Evolutionary conservation across 2,888 invertebrate genomes (phyloP), one percentile per base, ranked within the genome.

Genomic region (Stenichneumon culpator): DNA sequence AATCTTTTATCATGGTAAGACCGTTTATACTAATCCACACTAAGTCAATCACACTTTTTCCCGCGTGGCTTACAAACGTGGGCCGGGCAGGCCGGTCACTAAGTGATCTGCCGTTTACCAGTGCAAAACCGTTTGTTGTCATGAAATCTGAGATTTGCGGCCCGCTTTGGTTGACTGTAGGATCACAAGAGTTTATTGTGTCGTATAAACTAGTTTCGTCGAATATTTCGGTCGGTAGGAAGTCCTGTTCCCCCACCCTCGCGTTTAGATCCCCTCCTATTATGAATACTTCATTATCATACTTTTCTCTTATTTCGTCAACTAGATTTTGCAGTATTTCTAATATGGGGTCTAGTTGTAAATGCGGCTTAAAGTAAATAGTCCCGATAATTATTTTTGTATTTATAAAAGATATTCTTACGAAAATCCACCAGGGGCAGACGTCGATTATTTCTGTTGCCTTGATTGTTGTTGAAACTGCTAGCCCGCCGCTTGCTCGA

Each of bases 201-300:
- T 44, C 57, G 57, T 60, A 57, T 32, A 74, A 19, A 22, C 57
- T 39, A 2, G 74, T 28, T 9, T 60, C 32, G 9, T 57, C 44
- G 36, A 57, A 74, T 9, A 74, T 39, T 74, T 74, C 74, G 39
- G 39, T 16, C 28, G 60, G 57, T 16, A 75, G 14, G 6, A 63
- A 32, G 32, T 63, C 65, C 50, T 75, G 63, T 28, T 63, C 75
- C 39, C 63, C 75, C 14, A 75, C 65, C 32, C 65, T 28, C 7
- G 75, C 63, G n/a, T 75, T 75, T 44, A 75, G 47, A 44, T 75
- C 75, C 22, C 75, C 75, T 22, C 75, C 63, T 28, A 75, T 75
- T 25, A 75, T 75, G 11, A 60, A 19, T 28, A 47, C 1, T 28
- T 75, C 50, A 39, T 50, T 39, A 19, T 75, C 75, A 32, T 65